phyloP scores from a whole-genome alignment of 2,113 vertebrate genomes.

The Scolopax mira region DNA sequence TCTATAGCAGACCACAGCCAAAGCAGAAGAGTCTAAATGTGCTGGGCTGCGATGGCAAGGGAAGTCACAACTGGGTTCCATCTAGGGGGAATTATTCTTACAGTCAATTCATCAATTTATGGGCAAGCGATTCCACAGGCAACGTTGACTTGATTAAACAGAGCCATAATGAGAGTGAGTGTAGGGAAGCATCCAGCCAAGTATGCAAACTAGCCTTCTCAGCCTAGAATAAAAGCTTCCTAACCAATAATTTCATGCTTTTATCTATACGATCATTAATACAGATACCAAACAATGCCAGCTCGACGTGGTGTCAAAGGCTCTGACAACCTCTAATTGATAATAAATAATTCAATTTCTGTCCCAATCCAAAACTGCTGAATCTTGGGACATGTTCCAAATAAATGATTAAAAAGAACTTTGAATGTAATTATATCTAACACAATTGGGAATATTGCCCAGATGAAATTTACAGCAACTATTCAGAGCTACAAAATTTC shows the following conservation, averaged over 20 bases:
- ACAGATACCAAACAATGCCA: conserved; percentile 70
- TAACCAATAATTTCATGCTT: conserved; percentile 72
- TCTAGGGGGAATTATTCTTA: conserved; percentile 57
- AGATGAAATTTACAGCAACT: conserved; percentile 63
- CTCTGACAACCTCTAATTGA: conserved; percentile 72
- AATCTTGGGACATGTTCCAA: conserved; percentile 66
- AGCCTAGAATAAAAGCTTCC: conserved; percentile 64
- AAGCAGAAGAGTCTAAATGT: conserved; percentile 52
- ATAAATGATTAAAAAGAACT: conserved; percentile 70
- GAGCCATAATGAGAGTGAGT: conserved; percentile 56
- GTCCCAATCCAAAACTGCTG: conserved; percentile 60
- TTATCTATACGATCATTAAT: conserved; percentile 70
- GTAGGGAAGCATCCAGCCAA: conserved; percentile 54
- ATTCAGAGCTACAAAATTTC: conserved; percentile 28
- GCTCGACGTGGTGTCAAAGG: conserved; percentile 62
- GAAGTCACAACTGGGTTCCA: conserved; percentile 63
- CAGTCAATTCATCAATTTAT: conserved; percentile 61
- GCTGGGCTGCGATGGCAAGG: conserved; percentile 39
- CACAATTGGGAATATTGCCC: conserved; percentile 55
- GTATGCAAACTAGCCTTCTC: conserved; percentile 68
- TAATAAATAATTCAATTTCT: conserved; percentile 75
- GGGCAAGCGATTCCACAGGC: conserved; percentile 49
- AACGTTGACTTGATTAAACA: conserved; percentile 61
- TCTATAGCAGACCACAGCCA: conserved; percentile 47
- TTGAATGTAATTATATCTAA: conserved; percentile 68